Percentiles rank a stretch among this genome's conserved stretches.
phyloP scores from a whole-genome alignment of 2,113 vertebrate species.

The Oceanodroma tethys region DNA sequence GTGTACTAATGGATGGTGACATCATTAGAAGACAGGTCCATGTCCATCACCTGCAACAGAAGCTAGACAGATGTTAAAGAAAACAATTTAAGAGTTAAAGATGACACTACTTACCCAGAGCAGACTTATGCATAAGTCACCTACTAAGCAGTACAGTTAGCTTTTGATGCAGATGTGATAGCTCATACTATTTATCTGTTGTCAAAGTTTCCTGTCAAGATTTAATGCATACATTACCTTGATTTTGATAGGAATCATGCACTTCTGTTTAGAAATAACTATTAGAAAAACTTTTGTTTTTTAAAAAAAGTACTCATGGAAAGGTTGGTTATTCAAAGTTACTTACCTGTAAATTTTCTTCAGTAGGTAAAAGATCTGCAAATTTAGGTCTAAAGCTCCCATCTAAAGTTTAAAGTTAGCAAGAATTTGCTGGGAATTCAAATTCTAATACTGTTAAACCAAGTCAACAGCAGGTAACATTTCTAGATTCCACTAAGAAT shows the following conservation, averaged over 20 bases:
- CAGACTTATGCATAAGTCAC: conserved; percentile 40
- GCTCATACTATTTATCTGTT: background rate
- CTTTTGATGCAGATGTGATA: background rate
- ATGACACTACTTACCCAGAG: conserved; percentile 70
- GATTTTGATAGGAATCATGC: background rate
- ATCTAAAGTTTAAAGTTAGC: background rate
- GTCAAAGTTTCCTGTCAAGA: background rate
- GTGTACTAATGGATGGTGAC: conserved; percentile 75
- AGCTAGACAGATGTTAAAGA: conserved; percentile 84
- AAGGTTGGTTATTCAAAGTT: background rate
- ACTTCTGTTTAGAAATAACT: background rate
- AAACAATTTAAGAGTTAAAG: conserved; percentile 52
- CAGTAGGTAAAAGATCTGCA: background rate
- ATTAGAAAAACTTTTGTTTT: background rate
- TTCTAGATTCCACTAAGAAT: background rate
- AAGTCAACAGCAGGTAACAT: background rate
- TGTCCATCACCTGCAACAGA: conserved; percentile 86
- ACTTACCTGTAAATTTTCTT: conserved; percentile 4
- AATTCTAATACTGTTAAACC: background rate
- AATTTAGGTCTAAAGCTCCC: background rate
- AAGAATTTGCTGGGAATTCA: background rate
- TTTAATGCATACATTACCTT: background rate
- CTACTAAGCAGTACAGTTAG: conserved; percentile 11
- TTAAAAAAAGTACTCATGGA: background rate
- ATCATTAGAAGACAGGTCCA: conserved; percentile 78